phyloP scores from a whole-genome alignment of 1,140 invertebrate genomes.

The Aleiodes sp. region DNA sequence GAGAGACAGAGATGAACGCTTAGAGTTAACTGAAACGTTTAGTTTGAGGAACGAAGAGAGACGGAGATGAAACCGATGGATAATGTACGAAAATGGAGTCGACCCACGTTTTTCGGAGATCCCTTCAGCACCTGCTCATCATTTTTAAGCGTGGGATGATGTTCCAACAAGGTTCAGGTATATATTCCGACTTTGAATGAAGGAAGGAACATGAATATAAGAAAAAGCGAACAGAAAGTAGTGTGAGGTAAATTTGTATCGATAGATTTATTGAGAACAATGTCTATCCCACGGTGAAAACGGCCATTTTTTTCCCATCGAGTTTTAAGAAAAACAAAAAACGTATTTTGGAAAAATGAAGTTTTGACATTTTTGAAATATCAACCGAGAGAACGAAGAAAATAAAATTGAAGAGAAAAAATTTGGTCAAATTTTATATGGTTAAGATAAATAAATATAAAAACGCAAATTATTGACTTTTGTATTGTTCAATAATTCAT shows the following conservation, averaged over 20 bases:
- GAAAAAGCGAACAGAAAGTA: neutral
- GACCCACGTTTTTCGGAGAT: neutral
- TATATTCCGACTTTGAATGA: neutral
- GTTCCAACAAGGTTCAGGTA: neutral
- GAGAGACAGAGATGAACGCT: too few relatives aligned
- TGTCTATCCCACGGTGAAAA: neutral
- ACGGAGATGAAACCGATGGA: too few relatives aligned
- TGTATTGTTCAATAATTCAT: too few relatives aligned
- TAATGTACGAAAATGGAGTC: conserved; percentile 1
- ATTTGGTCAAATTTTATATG: too few relatives aligned
- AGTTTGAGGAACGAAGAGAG: neutral
- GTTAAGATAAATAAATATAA: too few relatives aligned
- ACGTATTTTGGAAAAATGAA: too few relatives aligned
- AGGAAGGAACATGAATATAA: neutral
- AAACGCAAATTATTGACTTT: too few relatives aligned
- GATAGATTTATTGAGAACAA: conserved; percentile 2
- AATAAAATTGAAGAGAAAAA: too few relatives aligned
- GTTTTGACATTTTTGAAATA: too few relatives aligned
- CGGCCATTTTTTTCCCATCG: neutral
- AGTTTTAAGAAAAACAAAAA: too few relatives aligned
- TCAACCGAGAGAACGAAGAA: too few relatives aligned
- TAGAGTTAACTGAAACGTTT: neutral
- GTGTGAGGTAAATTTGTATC: neutral
- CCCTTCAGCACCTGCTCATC: neutral
- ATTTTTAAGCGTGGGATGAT: neutral